A percentile compares a stretch with the other conserved stretches of the same genome.
Evolutionary conservation across 2,113 vertebrate genomes (phyloP).

Genomic region (Crotalus tigris): DNA sequence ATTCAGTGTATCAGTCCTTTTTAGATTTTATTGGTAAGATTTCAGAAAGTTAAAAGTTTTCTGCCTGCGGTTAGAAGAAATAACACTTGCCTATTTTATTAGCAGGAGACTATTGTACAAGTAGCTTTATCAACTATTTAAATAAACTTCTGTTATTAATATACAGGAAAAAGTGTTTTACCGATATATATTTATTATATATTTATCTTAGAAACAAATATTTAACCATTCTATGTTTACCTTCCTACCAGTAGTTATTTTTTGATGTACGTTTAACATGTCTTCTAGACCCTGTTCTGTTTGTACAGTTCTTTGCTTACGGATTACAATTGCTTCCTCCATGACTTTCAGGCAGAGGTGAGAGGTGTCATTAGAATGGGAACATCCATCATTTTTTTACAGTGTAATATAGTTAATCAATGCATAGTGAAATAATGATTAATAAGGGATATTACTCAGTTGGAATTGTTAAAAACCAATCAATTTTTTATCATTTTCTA

Average conservation of each 20-base stretch:
- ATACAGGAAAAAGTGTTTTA: background rate
- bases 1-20: background rate
- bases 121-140: background rate
- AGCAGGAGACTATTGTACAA: background rate
- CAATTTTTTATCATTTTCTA: constrained; percentile 38
- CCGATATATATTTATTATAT: no score
- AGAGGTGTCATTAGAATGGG: constrained; percentile 10
- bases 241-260: background rate
- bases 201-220: background rate
- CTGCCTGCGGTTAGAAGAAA: background rate
- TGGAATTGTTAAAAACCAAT: background rate
- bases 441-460: constrained; percentile 33
- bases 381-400: constrained; percentile 22
- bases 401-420: constrained; percentile 23
- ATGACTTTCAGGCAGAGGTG: constrained; percentile 23
- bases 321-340: background rate
- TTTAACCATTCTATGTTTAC: background rate
- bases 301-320: constrained; percentile 4
- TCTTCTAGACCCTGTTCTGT: background rate
- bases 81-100: background rate
- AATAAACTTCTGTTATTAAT: background rate
- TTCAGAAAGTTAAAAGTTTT: background rate
- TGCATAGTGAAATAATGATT: background rate
- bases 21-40: background rate
- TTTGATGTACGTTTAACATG: background rate